Evolutionary conservation across 2,113 vertebrate genomes (phyloP).

Genomic region (Oreocharis arfaki): DNA sequence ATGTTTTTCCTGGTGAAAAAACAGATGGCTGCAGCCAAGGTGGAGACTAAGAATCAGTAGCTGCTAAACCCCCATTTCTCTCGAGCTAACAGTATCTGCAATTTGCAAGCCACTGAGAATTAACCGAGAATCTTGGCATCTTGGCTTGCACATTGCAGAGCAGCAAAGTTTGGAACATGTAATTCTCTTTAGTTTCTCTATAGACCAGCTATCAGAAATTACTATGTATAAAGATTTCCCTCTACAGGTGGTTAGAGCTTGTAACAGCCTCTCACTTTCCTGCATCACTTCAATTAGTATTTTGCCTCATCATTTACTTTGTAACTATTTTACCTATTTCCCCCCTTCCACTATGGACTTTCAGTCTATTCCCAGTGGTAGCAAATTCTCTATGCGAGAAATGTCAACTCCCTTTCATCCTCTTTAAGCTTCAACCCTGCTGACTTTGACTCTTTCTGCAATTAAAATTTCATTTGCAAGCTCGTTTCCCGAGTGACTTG

Average conservation of each 20-base stretch:
- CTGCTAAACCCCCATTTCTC: background rate
- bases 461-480: conserved; percentile 57
- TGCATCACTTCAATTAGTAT: conserved; percentile 32
- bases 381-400: conserved; percentile 20
- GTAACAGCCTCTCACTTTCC: conserved; percentile 66
- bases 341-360: background rate
- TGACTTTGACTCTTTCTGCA: conserved; percentile 50
- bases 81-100: background rate
- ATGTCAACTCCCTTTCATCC: background rate
- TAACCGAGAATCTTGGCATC: background rate
- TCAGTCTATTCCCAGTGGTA: conserved; percentile 1
- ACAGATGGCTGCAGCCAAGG: background rate
- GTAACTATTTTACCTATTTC: background rate
- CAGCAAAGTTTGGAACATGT: conserved; percentile 66
- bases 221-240: conserved; percentile 79
- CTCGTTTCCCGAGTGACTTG: conserved; percentile 7
- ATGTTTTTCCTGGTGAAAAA: background rate
- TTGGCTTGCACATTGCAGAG: background rate
- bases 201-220: conserved; percentile 64
- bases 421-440: conserved; percentile 22
- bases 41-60: background rate
- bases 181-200: conserved; percentile 32
- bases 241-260: conserved; percentile 81
- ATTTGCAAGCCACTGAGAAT: background rate
- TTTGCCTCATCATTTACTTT: conserved; percentile 7